Percentiles rank a stretch among this genome's conserved stretches.
Evolutionary conservation across 1,140 invertebrate species (phyloP).

Genomic region (Centruroides vittatus): DNA sequence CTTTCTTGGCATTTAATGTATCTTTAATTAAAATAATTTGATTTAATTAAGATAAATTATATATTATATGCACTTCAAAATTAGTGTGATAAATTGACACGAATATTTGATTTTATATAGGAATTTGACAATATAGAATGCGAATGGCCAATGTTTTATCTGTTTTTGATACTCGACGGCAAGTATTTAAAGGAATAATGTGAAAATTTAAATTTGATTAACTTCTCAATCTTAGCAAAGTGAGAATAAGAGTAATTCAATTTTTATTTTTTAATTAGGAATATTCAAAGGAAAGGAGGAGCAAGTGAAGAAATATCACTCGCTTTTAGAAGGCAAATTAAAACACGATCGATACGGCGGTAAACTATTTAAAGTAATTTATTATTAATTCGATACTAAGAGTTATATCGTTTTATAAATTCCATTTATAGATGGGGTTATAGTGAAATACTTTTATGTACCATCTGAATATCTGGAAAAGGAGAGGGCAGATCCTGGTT

Average conservation of each 20-base stretch:
- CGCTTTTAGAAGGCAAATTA: constrained; percentile 58
- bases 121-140: constrained; percentile 93
- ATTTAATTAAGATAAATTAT: too few species aligned
- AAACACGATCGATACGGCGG: constrained; percentile 62
- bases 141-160: constrained; percentile 95
- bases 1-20: too few species aligned
- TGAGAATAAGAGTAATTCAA: too few species aligned
- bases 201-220: too few species aligned
- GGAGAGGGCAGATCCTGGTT: constrained; percentile 57
- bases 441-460: constrained; percentile 82
- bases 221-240: too few species aligned
- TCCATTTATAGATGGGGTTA: constrained; percentile 50
- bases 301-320: constrained; percentile 82
- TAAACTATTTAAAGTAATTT: constrained; percentile 24
- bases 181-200: constrained; percentile 39
- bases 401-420: background rate
- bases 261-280: constrained; percentile 23
- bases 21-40: too few species aligned
- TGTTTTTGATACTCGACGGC: constrained; percentile 91
- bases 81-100: background rate
- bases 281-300: constrained; percentile 54
- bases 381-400: background rate
- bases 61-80: too few species aligned
- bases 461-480: constrained; percentile 59
- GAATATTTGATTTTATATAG: constrained; percentile 30